Percentiles rank a stretch among this genome's conserved stretches.
phyloP scores from a whole-genome alignment of 2,888 invertebrate species.

The Drosophila pseudotakahashii region DNA sequence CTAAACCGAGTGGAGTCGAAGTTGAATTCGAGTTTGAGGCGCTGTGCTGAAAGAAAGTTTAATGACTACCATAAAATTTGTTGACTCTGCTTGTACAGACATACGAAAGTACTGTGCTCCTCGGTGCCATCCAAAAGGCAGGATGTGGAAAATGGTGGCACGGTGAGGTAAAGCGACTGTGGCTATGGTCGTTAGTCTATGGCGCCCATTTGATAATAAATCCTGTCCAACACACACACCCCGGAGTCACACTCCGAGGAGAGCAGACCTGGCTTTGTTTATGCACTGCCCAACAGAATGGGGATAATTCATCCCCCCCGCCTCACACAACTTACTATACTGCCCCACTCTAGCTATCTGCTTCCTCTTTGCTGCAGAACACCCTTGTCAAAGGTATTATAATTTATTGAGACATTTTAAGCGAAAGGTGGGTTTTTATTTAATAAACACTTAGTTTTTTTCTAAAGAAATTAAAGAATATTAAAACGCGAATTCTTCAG shows the following conservation, averaged over 20 bases:
- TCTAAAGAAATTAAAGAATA: no score
- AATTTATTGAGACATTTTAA: background rate
- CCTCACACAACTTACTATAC: background rate
- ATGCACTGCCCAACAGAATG: constrained; percentile 60
- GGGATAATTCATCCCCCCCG: constrained; percentile 21
- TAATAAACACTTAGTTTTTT: background rate
- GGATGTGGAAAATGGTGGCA: background rate
- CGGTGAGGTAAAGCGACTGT: constrained; percentile 50
- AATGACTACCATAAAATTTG: constrained; percentile 78
- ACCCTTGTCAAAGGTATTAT: constrained; percentile 15
- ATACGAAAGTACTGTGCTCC: constrained; percentile 5
- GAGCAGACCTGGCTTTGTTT: constrained; percentile 55
- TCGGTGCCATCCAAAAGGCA: constrained; percentile 5
- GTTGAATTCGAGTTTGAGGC: constrained; percentile 49
- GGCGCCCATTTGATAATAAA: constrained; percentile 78
- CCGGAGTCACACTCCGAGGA: constrained; percentile 30
- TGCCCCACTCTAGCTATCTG: constrained; percentile 3
- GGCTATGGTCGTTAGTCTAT: constrained; percentile 72
- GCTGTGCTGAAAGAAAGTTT: constrained; percentile 75
- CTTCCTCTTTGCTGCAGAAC: background rate
- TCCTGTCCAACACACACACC: constrained; percentile 49
- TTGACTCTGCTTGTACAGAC: constrained; percentile 63
- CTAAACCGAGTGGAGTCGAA: constrained; percentile 20
- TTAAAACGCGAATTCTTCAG: background rate
- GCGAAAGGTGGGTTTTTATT: background rate